These are phyloP conservation scores for Ariolimax columbianus DNA, from an alignment of 2,888 invertebrate species.

Conservation along the genomic window DNA sequence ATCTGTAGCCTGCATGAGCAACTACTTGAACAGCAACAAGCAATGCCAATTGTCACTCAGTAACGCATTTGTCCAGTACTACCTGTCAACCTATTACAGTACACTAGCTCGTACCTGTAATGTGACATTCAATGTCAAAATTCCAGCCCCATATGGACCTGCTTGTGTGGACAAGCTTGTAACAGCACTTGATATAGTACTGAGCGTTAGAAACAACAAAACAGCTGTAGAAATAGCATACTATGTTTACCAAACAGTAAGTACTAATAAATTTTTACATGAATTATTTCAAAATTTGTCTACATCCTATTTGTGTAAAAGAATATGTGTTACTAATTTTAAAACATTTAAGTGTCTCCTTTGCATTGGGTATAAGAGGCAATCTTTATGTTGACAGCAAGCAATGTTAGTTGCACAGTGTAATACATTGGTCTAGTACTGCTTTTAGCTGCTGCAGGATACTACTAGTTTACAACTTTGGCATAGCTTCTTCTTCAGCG, in stretches of 20 bases:
- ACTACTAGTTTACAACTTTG: too few relatives aligned
- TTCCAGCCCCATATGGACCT: not conserved
- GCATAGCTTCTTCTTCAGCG: too few relatives aligned
- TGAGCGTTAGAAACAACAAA: not conserved
- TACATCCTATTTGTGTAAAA: too few relatives aligned
- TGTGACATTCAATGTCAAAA: not conserved
- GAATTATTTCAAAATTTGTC: too few relatives aligned
- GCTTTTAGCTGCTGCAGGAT: too few relatives aligned
- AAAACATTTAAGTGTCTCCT: too few relatives aligned
- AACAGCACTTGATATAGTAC: not conserved
- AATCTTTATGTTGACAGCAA: too few relatives aligned
- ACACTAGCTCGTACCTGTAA: not conserved
- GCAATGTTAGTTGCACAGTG: too few relatives aligned
- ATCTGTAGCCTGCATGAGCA: constrained; percentile 12
- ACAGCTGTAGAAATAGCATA: constrained; percentile 8
- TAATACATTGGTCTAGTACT: too few relatives aligned
- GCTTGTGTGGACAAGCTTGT: constrained; percentile 6
- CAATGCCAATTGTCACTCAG: constrained; percentile 23
- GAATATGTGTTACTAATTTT: too few relatives aligned
- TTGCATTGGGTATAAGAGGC: too few relatives aligned
- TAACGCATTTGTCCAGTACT: not conserved
- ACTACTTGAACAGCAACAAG: not conserved
- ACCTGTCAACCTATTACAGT: not conserved
- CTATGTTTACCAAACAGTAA: constrained; percentile 2
- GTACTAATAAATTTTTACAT: too few relatives aligned